phyloP scores from a whole-genome alignment of 2,888 invertebrate species.

The Ramazzottius varieornatus region DNA sequence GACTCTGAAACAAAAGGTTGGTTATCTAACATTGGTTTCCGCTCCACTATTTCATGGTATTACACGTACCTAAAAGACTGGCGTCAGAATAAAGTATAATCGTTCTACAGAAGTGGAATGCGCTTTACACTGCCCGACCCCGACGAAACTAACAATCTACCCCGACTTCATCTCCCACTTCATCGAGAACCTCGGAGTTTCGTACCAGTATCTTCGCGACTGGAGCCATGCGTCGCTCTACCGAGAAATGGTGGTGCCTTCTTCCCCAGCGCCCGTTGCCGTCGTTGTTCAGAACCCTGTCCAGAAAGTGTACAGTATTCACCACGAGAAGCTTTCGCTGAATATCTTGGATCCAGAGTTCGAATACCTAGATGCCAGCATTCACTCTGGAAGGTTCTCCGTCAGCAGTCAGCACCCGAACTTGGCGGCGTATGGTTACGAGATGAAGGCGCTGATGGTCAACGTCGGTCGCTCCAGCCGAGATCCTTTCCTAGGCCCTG shows the following conservation, averaged over 20 bases:
- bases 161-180: background rate
- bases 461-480: background rate
- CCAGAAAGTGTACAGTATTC: background rate
- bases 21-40: no score
- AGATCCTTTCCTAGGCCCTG: background rate
- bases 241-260: background rate
- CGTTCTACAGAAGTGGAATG: background rate
- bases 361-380: background rate
- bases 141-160: background rate
- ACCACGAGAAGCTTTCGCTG: background rate
- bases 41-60: no score
- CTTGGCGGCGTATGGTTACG: background rate
- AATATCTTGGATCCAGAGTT: background rate
- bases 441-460: background rate
- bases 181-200: background rate
- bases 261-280: background rate
- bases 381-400: background rate
- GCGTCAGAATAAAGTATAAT: no score
- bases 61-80: background rate
- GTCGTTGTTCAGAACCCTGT: background rate
- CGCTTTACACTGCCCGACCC: background rate
- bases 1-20: no score
- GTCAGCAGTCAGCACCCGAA: background rate
- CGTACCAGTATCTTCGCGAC: background rate
- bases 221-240: background rate